phyloP scores from a whole-genome alignment of 2,888 invertebrate genomes.

The Oxystoma pomonae region DNA sequence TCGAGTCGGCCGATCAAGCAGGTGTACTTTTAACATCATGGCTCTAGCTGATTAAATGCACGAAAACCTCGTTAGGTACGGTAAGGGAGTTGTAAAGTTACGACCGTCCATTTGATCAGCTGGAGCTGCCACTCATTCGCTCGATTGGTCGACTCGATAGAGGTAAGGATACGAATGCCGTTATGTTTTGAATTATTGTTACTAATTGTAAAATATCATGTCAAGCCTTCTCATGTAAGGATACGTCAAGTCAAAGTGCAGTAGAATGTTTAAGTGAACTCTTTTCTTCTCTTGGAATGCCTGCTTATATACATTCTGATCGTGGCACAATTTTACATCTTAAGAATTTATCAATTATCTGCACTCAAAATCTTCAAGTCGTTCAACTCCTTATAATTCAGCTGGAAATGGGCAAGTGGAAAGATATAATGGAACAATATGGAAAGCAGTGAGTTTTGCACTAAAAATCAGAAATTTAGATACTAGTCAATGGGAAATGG shows the following conservation, averaged over 20 bases:
- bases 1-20: too few relatives aligned
- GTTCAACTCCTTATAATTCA: neutral
- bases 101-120: too few relatives aligned
- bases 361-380: slow-evolving; percentile 5
- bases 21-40: too few relatives aligned
- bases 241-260: slow-evolving; percentile 8
- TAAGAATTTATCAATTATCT: slow-evolving; percentile 3
- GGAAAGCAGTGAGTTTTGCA: neutral
- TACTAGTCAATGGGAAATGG: neutral
- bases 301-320: slow-evolving; percentile 9
- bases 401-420: neutral
- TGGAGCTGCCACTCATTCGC: too few relatives aligned
- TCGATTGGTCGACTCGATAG: too few relatives aligned
- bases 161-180: too few relatives aligned
- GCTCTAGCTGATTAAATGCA: too few relatives aligned
- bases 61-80: too few relatives aligned
- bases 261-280: slow-evolving; percentile 1
- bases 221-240: slow-evolving; percentile 8
- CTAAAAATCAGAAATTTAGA: neutral
- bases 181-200: too few relatives aligned
- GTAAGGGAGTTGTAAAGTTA: too few relatives aligned
- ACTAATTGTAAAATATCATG: too few relatives aligned
- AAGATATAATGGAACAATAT: neutral
- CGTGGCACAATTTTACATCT: slow-evolving; percentile 8
- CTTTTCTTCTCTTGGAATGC: slow-evolving; percentile 9